Conservation (phyloP, 2,113 vertebrate genomes). For the Dromaius novaehollandiae region DNA sequence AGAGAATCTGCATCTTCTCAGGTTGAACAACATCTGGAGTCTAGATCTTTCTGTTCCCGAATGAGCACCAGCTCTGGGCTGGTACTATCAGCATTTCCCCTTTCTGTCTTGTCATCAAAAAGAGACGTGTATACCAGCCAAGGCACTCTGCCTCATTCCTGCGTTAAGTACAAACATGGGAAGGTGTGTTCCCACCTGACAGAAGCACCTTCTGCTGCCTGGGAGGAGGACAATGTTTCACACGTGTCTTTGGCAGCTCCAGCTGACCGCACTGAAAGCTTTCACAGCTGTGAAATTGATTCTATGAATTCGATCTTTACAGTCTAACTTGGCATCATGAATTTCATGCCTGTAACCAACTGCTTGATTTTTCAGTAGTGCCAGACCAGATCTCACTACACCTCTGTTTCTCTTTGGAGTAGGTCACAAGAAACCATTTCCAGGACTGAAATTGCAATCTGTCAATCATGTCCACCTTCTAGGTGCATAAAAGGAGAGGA, state of each 20-base stretch:
- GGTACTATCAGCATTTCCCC: not conserved
- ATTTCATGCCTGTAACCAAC: not conserved
- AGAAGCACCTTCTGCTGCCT: not conserved
- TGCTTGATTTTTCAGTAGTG: not conserved
- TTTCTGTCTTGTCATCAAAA: not conserved
- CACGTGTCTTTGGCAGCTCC: not conserved
- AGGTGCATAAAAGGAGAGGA: not conserved
- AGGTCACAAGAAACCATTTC: constrained; percentile 23
- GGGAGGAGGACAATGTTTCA: not conserved
- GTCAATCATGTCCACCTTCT: not conserved
- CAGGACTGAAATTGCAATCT: not conserved
- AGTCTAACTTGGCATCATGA: not conserved
- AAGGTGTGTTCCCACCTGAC: not conserved
- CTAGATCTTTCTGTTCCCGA: not conserved
- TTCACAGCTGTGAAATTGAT: not conserved
- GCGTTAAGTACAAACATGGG: fast-evolving
- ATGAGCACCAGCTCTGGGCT: not conserved
- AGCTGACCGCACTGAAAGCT: not conserved
- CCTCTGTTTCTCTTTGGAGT: not conserved
- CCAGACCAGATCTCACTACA: not conserved
- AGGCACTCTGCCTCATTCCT: not conserved
- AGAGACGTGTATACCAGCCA: fast-evolving
- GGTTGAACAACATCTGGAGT: not conserved
- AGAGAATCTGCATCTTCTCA: not conserved
- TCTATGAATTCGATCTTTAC: not conserved